Percentiles rank a stretch among this genome's conserved stretches.
These are phyloP conservation scores for Astyanax mexicanus DNA, from an alignment of 2,797 vertebrate species.

Conservation along the genomic window DNA sequence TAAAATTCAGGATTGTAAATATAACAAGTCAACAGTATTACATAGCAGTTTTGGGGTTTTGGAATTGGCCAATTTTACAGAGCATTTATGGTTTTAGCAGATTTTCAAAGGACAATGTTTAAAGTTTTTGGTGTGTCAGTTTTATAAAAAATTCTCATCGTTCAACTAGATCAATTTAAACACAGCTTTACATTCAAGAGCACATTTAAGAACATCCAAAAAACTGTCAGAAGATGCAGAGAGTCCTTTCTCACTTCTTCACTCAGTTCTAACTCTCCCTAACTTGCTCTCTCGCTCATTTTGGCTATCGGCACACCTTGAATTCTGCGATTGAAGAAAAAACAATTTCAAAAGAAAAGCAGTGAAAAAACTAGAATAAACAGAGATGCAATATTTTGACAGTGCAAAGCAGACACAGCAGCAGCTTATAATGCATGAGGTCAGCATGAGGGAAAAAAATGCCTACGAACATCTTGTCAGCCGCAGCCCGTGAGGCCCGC, in stretches of 20 bases:
- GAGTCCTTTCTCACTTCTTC: too few relatives aligned
- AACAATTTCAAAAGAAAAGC: constrained; percentile 38
- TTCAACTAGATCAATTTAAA: too few relatives aligned
- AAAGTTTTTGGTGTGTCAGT: too few relatives aligned
- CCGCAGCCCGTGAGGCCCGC: not conserved
- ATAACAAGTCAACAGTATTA: too few relatives aligned
- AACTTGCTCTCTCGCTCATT: constrained; percentile 4
- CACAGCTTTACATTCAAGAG: too few relatives aligned
- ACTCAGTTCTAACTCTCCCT: not conserved
- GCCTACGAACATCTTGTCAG: not conserved
- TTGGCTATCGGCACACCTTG: constrained; percentile 5
- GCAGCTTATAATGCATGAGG: not conserved
- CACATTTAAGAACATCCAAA: not conserved
- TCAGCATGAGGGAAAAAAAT: not conserved
- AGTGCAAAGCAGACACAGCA: constrained; percentile 4
- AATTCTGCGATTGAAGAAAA: not conserved
- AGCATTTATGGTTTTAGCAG: too few relatives aligned
- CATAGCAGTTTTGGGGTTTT: too few relatives aligned
- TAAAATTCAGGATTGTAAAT: too few relatives aligned
- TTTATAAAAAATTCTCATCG: too few relatives aligned
- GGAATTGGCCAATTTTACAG: too few relatives aligned
- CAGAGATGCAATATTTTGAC: not conserved
- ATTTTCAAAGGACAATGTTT: too few relatives aligned
- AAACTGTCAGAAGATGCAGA: not conserved
- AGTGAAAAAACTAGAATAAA: constrained; percentile 7